Evolutionary conservation across 1,140 invertebrate species (phyloP).

Genomic region (Drosophila lowei): DNA sequence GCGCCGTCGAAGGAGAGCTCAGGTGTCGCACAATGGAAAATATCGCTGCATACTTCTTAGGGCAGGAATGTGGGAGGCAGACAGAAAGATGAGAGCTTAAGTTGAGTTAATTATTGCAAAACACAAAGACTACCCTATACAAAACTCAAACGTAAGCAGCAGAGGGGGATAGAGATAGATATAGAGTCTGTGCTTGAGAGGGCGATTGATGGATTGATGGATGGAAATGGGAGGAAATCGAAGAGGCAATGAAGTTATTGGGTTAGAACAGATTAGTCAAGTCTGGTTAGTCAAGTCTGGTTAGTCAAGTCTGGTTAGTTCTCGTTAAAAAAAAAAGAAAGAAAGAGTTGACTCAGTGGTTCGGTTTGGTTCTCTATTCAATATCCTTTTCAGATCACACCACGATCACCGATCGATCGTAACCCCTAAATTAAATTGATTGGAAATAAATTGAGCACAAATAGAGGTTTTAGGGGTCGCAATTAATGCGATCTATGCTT

Average conservation of each 20-base stretch:
- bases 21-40: conserved; percentile 43
- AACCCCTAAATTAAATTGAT: conserved; percentile 17
- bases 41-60: conserved; percentile 72
- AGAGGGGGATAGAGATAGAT: too few species aligned
- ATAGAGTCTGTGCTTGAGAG: too few species aligned
- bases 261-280: too few species aligned
- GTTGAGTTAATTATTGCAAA: conserved; percentile 74
- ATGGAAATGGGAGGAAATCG: too few species aligned
- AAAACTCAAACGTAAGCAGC: conserved; percentile 29
- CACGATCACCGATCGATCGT: neutral
- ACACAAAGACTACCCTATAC: conserved; percentile 50
- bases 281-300: too few species aligned
- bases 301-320: too few species aligned
- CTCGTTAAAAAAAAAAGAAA: too few species aligned
- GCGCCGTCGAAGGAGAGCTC: conserved; percentile 12
- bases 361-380: too few species aligned
- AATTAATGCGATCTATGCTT: conserved; percentile 16
- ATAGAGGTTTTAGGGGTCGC: conserved; percentile 6
- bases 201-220: too few species aligned
- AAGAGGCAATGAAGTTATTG: too few species aligned
- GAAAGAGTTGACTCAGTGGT: too few species aligned
- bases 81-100: conserved; percentile 50
- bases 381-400: too few species aligned
- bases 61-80: conserved; percentile 1
- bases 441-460: conserved; percentile 47